These are phyloP conservation scores for Tetramorium simillimum DNA, from an alignment of 1,140 invertebrate species.

Conservation along the genomic window DNA sequence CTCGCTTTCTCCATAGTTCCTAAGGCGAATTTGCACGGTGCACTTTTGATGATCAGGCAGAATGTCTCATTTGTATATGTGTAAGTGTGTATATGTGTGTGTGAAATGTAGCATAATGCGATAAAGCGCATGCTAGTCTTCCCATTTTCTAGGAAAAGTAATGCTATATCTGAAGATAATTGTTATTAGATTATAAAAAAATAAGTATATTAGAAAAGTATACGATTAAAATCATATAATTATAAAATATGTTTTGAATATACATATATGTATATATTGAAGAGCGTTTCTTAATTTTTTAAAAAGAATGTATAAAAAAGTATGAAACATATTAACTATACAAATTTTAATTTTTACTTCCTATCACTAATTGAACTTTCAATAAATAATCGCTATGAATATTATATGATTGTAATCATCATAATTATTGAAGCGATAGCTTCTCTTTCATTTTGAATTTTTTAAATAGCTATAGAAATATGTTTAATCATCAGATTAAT, in stretches of 20 bases:
- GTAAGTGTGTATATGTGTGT: too few relatives aligned
- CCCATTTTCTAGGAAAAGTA: neutral
- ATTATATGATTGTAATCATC: neutral
- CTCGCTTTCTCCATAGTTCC: constrained; percentile 24
- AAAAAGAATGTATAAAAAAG: neutral
- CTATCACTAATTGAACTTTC: neutral
- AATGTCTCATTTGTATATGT: neutral
- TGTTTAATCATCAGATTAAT: neutral
- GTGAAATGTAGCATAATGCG: neutral
- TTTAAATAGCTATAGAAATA: neutral
- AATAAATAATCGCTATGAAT: neutral
- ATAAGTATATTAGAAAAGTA: neutral
- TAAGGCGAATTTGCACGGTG: constrained; percentile 37
- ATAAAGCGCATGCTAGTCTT: neutral
- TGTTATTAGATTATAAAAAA: neutral
- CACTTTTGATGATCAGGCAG: constrained; percentile 21
- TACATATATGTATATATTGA: neutral
- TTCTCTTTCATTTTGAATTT: neutral
- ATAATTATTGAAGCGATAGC: neutral
- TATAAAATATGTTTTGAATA: neutral
- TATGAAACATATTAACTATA: neutral
- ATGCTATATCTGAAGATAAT: neutral
- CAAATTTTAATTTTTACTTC: neutral
- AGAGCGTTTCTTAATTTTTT: neutral
- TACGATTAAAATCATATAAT: neutral